phyloP scores from a whole-genome alignment of 2,797 vertebrate genomes.

The Rhodeus uyekii region DNA sequence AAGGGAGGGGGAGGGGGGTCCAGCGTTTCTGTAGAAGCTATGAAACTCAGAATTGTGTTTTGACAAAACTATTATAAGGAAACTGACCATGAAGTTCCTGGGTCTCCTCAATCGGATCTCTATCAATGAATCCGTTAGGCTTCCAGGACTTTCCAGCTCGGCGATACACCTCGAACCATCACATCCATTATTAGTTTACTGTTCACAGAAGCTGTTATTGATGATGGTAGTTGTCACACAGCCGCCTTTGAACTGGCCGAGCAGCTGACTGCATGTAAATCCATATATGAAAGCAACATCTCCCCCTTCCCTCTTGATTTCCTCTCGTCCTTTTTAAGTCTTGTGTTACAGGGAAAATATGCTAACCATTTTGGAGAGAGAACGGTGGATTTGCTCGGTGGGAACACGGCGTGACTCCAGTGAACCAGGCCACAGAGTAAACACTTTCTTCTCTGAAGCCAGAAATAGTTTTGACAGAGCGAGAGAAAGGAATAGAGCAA shows the following conservation, averaged over 20 bases:
- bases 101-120: conserved; percentile 32
- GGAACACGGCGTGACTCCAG: conserved; percentile 79
- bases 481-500: conserved; percentile 56
- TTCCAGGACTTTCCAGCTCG: conserved; percentile 5
- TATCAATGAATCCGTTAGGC: conserved; percentile 18
- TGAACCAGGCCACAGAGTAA: conserved; percentile 79
- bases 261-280: conserved; percentile 58
- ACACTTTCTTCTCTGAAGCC: conserved; percentile 83
- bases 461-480: conserved; percentile 81
- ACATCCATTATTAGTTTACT: conserved; percentile 8
- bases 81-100: conserved; percentile 48
- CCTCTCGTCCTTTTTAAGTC: conserved; percentile 67
- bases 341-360: conserved; percentile 80
- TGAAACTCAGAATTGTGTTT: conserved; percentile 44
- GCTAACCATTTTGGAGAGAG: conserved; percentile 78
- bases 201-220: conserved; percentile 7
- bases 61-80: conserved; percentile 54
- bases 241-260: conserved; percentile 28
- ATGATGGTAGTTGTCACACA: conserved; percentile 40
- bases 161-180: not conserved
- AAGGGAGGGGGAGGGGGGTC: conserved; percentile 36
- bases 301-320: conserved; percentile 57
- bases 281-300: conserved; percentile 54
- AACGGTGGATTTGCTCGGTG: conserved; percentile 77
- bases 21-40: conserved; percentile 6